Conservation (phyloP, 2,888 invertebrate genomes). For the Yponomeuta plumbellus region DNA sequence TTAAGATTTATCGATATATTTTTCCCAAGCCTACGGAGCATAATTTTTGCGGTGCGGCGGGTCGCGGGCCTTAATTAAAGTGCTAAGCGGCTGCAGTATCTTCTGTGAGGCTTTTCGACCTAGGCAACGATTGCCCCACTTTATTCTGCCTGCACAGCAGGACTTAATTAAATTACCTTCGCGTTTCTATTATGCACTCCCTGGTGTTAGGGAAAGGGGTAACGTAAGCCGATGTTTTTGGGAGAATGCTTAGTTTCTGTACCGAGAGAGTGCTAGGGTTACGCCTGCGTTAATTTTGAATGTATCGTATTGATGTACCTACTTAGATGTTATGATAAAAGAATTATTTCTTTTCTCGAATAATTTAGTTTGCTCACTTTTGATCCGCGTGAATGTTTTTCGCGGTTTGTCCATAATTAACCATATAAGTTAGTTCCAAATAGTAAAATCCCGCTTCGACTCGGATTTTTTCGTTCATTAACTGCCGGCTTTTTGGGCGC, state of each 20-base stretch:
- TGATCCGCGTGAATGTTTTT: too few species aligned
- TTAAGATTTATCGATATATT: background rate
- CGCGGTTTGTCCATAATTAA: too few species aligned
- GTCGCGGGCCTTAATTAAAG: slow-evolving; percentile 35
- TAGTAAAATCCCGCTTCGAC: too few species aligned
- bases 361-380: too few species aligned
- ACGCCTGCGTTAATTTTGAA: too few species aligned
- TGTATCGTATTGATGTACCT: too few species aligned
- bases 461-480: too few species aligned
- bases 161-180: slow-evolving; percentile 33
- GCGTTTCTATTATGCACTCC: slow-evolving; percentile 22
- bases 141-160: slow-evolving; percentile 25
- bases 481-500: too few species aligned
- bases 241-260: background rate
- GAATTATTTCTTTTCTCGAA: too few species aligned
- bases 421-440: too few species aligned
- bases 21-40: slow-evolving; percentile 19
- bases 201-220: slow-evolving; percentile 13
- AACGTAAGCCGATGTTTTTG: background rate
- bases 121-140: slow-evolving; percentile 25
- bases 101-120: slow-evolving; percentile 23
- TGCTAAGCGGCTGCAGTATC: slow-evolving; percentile 27
- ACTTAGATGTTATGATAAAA: too few species aligned
- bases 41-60: slow-evolving; percentile 26
- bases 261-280: background rate